A percentile compares a stretch with the other conserved stretches of the same genome.
Conservation (phyloP, 2,888 invertebrate species). For the Pegoplata infirma region DNA sequence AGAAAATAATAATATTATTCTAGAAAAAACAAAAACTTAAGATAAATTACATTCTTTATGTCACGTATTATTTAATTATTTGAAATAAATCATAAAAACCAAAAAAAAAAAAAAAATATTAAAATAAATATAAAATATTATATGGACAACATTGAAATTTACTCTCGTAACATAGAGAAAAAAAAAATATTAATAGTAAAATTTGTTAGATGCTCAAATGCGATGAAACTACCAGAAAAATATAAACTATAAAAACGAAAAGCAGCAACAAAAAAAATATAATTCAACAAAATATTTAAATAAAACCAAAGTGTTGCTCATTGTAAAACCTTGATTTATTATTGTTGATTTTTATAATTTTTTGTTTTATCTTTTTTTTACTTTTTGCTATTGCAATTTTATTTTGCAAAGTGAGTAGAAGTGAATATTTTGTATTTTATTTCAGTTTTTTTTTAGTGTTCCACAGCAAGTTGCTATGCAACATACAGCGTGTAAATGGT, state of each 20-base stretch:
- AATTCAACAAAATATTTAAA: conserved; percentile 1
- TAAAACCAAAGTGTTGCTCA: conserved; percentile 49
- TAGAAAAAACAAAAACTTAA: background rate
- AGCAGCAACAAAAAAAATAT: conserved; percentile 63
- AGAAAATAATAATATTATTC: background rate
- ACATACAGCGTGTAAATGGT: background rate
- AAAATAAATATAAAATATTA: background rate
- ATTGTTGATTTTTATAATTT: conserved; percentile 55
- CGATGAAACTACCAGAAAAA: background rate
- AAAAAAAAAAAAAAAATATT: background rate
- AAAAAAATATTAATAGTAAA: no score
- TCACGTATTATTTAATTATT: conserved; percentile 60
- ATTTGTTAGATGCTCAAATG: background rate
- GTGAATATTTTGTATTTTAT: background rate
- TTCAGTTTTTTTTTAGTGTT: conserved; percentile 20
- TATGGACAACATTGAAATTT: background rate
- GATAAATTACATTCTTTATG: conserved; percentile 63
- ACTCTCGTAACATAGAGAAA: background rate
- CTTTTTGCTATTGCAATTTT: conserved; percentile 2
- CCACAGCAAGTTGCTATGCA: conserved; percentile 23
- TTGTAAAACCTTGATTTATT: conserved; percentile 52
- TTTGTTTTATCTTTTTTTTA: conserved; percentile 56
- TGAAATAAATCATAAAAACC: conserved; percentile 2
- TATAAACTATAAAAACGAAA: conserved; percentile 36
- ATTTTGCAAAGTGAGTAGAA: background rate